Evolutionary conservation across 1,140 invertebrate genomes (phyloP), one percentile per base, ranked within the genome.

Genomic region (Andrena cerasifolii): DNA sequence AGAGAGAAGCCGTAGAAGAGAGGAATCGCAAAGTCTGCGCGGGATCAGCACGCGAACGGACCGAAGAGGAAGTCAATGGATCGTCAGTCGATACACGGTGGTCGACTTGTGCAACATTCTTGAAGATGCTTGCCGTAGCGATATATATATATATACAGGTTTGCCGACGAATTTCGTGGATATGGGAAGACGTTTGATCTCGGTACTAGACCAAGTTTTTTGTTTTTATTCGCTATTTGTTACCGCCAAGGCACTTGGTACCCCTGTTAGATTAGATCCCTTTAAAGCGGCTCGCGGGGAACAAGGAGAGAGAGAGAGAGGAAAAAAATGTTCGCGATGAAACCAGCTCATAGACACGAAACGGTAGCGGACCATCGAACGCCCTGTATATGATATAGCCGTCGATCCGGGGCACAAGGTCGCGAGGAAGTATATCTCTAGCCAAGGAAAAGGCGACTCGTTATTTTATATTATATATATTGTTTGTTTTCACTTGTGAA

Each of bases 401-500:
- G 58, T 70, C 63, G 59, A 66, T 21, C 72, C 67, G 54, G 43
- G 8, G 45, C 40, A 21, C 26, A 56, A 79, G 28, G 51, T 62
- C 45, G 65, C 78, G 77, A 62, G 43, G 53, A 40, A 77, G 24
- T 63, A 45, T 62, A 70, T 78, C 71, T 51, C 51, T 63, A 54
- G 21, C 31, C 40, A 31, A 51, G 12, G 24, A 68, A 40, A 40
- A 66, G 65, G 78, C 78, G 61, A 67, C 53, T 70, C 62, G 81
- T 79, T 83, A 79, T 61, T 68, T 43, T 75, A 63, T 70, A 81
- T 75, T 53, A 24, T 40, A 40, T 40, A 40, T 40, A 40, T 62
- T 76, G 76, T 62, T 76, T 84, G 66, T 83, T 83, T 83, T 82
- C 53, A 28, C 40, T 36, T 47, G 54, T 68, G 58, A 83, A 79